Base-by-base conservation (phyloP, 1,140 invertebrate species). In the Bombus sibiricus region DNA sequence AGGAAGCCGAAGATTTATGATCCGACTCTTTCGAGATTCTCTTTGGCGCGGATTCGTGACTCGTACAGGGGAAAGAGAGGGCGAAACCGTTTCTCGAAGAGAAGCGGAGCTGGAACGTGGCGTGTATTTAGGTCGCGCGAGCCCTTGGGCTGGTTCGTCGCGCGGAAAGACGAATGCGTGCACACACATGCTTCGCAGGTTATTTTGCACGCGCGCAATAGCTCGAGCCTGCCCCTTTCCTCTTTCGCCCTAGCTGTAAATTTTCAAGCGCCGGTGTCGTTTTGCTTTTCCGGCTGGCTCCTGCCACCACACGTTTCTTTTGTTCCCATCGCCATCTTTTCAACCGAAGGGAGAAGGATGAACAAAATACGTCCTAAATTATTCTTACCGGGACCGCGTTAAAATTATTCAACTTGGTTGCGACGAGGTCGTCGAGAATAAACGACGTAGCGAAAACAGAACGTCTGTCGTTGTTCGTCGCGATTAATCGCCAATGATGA, bases 1-100 rank as follows among this genome's bases (percentile, higher is more conserved):
- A 76, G 78, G 79, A 80, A 77, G 86, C 83, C 81, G 88, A 84
- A 86, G 88, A 90, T 90, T 90, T 90, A 90, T 83, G 82, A 41
- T 12, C 64, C 62, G 53, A 57, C 64, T 85, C 39, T 83, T 85
- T 72, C 75, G 69, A 59, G 81, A 83, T 68, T 79, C 74, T 88
- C 43, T 59, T 62, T 28, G 15, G 34, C 59, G 73, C 73, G 43
- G 12, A 28, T 22, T 75, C 32, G 15, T n/a, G 72, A 25, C 10
- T 43, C 39, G 74, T 28, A 57, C 73, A 13, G 47, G 68, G 43
- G 8, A 64, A 74, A 41, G 22, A 41, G 76, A 79, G 43, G 53
- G 62, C 25, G 47, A 43, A 47, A 69, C 15, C 41, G n/a, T 75
- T 88, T 85, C 73, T 89, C 47, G 53, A 88, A 57, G 18, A 85